These are phyloP conservation scores for Zaprionus vittiger DNA, from an alignment of 1,140 invertebrate species.

Conservation along the genomic window DNA sequence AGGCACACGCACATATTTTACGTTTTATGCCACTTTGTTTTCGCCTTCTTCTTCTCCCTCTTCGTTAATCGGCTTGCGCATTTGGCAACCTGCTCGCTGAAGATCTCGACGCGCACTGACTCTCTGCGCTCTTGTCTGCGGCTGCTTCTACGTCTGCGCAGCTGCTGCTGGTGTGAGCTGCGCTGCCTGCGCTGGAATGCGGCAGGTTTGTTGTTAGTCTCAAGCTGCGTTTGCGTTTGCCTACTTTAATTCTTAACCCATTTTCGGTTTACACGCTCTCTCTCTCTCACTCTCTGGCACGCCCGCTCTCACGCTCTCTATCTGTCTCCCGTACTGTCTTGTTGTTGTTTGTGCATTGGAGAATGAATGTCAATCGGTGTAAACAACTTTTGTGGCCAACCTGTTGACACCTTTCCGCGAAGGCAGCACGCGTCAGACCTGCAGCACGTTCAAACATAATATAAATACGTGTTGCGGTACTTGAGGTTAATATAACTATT, in stretches of 20 bases:
- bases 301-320: conserved; percentile 17
- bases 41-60: conserved; percentile 13
- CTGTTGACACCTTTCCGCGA: conserved; percentile 2
- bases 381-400: conserved; percentile 24
- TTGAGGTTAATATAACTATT: conserved; percentile 1
- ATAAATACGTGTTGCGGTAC: conserved; percentile 20
- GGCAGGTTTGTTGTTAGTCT: conserved; percentile 44
- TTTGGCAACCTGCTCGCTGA: conserved; percentile 51
- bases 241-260: conserved; percentile 68
- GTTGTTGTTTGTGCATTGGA: conserved; percentile 8
- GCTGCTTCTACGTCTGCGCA: conserved; percentile 42
- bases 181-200: conserved; percentile 50
- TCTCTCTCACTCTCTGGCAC: conserved; percentile 8
- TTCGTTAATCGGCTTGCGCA: conserved; percentile 10
- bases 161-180: conserved; percentile 13
- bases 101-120: conserved; percentile 67
- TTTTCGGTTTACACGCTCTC: conserved; percentile 38
- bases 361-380: conserved; percentile 19
- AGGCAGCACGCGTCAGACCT: conserved; percentile 36
- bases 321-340: not conserved
- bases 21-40: conserved; percentile 34
- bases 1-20: conserved; percentile 42
- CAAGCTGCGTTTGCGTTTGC: conserved; percentile 33
- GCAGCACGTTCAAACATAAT: conserved; percentile 5
- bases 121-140: conserved; percentile 1